These are phyloP conservation scores for Pseudomyrmex dendroicus DNA, from an alignment of 1,140 invertebrate genomes.

Conservation along the genomic window DNA sequence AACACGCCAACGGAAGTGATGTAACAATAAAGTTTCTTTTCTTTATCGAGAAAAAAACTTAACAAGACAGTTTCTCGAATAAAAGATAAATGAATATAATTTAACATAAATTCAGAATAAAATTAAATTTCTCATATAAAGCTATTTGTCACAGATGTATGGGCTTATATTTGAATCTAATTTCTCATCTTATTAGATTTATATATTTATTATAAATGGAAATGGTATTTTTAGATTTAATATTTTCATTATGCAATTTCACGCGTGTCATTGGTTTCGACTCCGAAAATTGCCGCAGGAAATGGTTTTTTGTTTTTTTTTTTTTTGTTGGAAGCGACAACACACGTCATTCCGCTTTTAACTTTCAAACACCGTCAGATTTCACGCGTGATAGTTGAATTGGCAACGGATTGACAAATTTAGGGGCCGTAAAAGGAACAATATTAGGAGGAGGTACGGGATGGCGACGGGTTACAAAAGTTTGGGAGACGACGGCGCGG, in stretches of 20 bases:
- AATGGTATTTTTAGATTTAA: too few relatives aligned
- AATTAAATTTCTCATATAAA: too few relatives aligned
- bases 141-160: too few relatives aligned
- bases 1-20: not conserved
- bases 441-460: conserved; percentile 30
- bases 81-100: conserved; percentile 3
- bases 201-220: too few relatives aligned
- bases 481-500: conserved; percentile 38
- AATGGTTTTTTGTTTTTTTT: conserved; percentile 22
- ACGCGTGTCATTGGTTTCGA: not conserved
- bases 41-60: not conserved
- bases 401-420: conserved; percentile 62
- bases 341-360: conserved; percentile 17
- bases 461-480: conserved; percentile 53
- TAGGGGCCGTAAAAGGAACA: conserved; percentile 68
- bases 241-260: conserved; percentile 35
- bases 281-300: not conserved
- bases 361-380: conserved; percentile 34
- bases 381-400: conserved; percentile 27
- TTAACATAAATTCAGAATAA: not conserved
- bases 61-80: not conserved
- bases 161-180: too few relatives aligned
- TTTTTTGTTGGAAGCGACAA: conserved; percentile 35
- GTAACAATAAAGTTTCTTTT: not conserved
- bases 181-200: too few relatives aligned